Percentiles rank a stretch among this genome's conserved stretches.
Evolutionary conservation across 2,888 invertebrate species (phyloP).

Genomic region (Eupeodes luniger): DNA sequence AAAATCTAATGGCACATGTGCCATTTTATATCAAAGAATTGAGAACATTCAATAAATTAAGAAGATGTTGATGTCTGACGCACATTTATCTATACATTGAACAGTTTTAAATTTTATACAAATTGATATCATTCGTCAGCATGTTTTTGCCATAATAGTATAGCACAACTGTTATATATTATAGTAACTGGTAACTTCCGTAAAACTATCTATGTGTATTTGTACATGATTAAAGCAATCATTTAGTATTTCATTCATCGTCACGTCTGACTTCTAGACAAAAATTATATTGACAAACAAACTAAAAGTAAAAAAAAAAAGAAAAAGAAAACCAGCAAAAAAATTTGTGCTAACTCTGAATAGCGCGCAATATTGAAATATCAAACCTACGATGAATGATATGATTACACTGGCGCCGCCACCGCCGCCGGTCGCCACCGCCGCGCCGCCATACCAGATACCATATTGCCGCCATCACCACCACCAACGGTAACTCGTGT

Average conservation of each 20-base stretch:
- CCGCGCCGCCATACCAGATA: too few relatives aligned
- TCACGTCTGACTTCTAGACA: conserved; percentile 39
- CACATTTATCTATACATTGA: too few relatives aligned
- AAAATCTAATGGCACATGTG: too few relatives aligned
- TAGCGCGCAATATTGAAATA: conserved; percentile 54
- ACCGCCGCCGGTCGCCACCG: neutral
- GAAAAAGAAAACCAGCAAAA: conserved; percentile 5
- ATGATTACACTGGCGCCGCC: conserved; percentile 67
- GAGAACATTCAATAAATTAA: too few relatives aligned
- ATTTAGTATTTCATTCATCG: conserved; percentile 46
- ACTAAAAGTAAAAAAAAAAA: too few relatives aligned
- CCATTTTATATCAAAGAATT: too few relatives aligned
- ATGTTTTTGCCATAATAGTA: conserved; percentile 45
- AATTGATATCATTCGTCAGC: conserved; percentile 65
- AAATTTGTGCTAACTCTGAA: conserved; percentile 6
- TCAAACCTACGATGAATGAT: conserved; percentile 66
- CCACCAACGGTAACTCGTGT: conserved; percentile 62
- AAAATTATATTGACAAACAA: conserved; percentile 10
- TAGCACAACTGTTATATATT: neutral
- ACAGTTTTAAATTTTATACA: conserved; percentile 29
- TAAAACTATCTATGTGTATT: neutral
- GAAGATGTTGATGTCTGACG: too few relatives aligned
- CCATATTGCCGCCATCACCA: conserved; percentile 58
- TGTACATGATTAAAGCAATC: conserved; percentile 14
- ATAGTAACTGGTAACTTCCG: neutral